phyloP scores from a whole-genome alignment of 2,113 vertebrate species.

The Formicarius rufipectus region DNA sequence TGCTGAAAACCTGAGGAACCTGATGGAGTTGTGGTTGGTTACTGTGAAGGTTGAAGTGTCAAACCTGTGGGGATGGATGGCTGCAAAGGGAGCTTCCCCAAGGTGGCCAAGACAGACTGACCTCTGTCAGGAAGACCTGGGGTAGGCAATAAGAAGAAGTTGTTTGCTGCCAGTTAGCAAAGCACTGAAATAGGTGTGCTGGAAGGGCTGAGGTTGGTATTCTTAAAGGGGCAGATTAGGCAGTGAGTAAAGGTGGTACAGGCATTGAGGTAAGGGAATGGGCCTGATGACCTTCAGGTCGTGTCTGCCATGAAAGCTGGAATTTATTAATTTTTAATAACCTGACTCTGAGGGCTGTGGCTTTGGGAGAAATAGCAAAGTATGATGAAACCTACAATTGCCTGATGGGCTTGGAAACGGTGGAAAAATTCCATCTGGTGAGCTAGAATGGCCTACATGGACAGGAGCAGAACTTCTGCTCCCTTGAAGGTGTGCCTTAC shows the following conservation, averaged over 20 bases:
- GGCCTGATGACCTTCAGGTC: neutral
- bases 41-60: neutral
- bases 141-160: neutral
- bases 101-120: accelerated
- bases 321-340: neutral
- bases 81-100: neutral
- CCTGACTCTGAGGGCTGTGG: neutral
- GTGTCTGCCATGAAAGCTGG: neutral
- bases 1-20: neutral
- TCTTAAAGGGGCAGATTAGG: neutral
- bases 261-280: neutral
- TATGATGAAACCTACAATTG: neutral
- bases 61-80: neutral
- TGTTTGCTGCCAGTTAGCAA: neutral
- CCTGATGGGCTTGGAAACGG: neutral
- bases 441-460: neutral
- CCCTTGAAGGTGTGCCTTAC: neutral
- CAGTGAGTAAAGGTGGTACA: neutral
- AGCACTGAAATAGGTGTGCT: neutral
- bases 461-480: neutral
- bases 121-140: neutral
- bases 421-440: neutral
- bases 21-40: neutral
- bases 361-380: neutral
- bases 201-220: neutral